Evolutionary conservation across 1,140 invertebrate genomes (phyloP).

Genomic region (Drosophila melanogaster): Release_6_plus_ISO1_MT NC_004354.4:5955001-5955500

Average conservation of each 20-base stretch:
- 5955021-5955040: too few species aligned
- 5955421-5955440: constrained; percentile 9
- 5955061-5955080: too few species aligned
- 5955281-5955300: constrained; percentile 19
- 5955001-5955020: too few species aligned
- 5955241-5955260: background rate
- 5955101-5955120: constrained; percentile 3
- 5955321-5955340: background rate
- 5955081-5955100: constrained; percentile 7
- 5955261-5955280: constrained; percentile 3
- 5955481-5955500: constrained; percentile 27
- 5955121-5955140: background rate
- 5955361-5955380: constrained; percentile 32
- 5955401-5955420: constrained; percentile 28
- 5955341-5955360: constrained; percentile 18
- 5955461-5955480: constrained; percentile 18
- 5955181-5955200: background rate
- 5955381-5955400: constrained; percentile 22
- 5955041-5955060: too few species aligned
- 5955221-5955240: background rate
- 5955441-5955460: constrained; percentile 7
- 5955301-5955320: background rate
- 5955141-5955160: background rate
- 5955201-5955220: background rate
- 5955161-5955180: background rate